Base-by-base conservation (phyloP, 2,113 vertebrate species). In the Anguilla japonica region DNA sequence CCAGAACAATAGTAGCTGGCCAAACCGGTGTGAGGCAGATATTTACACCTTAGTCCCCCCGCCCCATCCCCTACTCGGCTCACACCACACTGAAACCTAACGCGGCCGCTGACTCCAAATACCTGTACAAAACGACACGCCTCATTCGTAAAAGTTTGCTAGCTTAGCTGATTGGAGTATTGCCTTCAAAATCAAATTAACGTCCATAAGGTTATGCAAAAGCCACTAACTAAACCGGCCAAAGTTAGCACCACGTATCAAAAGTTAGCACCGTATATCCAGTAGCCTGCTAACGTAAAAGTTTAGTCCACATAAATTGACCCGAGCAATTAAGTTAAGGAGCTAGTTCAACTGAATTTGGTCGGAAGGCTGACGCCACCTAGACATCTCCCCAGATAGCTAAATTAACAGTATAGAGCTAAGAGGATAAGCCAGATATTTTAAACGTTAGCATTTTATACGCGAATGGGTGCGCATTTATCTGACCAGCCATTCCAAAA, bases 21-120 rank as follows among this genome's bases (percentile, higher is more conserved):
- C 89, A 88, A 92, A 94, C 93, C 90, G 90, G 94, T 92, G 41
- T 82, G 87, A n/a, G 39, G 87, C 88, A 56, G 87, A 79, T 84
- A 79, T 85, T 20, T 0, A n/a, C 67, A 67, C 41, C 40, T 83
- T 79, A 85, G 84, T 26, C 50, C 86, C 85, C 86, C 85, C 82
- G 86, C 87, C 85, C 89, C 85, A 79, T 75, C 84, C 79, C 75
- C 15, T 71, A 9, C 81, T 39, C 50, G 57, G 57, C 22, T 8
- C 71, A 34, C 53, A 83, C 87, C n/a, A 40, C 22, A 56, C n/a
- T 80, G 60, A 22, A 82, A 85, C 67, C 86, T 79, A 81, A 81
- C 41, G 67, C 87, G 26, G 75, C 53, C 86, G 29, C 75, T 60
- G 80, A 79, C 89, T 60, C 81, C 9, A 50, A 67, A 41, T 86